These are phyloP conservation scores for Xyrauchen texanus DNA, from an alignment of 2,113 vertebrate genomes.

Conservation along the genomic window DNA sequence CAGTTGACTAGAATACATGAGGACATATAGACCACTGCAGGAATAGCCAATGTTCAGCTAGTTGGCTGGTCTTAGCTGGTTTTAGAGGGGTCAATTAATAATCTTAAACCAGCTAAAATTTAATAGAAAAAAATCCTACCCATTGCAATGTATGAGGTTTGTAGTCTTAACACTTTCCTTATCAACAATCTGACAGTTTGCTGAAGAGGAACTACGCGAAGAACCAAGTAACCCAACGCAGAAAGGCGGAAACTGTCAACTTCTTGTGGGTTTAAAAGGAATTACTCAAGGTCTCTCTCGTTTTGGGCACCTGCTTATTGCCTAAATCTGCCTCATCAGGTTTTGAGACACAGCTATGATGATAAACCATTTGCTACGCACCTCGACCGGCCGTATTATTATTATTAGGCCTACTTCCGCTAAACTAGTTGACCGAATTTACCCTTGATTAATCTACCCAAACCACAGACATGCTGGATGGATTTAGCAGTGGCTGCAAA, in stretches of 20 bases:
- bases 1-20: too few species aligned
- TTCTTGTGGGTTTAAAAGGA: too few species aligned
- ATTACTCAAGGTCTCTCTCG: too few species aligned
- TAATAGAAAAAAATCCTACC: too few species aligned
- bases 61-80: too few species aligned
- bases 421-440: background rate
- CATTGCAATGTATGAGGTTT: background rate
- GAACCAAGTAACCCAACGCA: background rate
- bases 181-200: background rate
- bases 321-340: too few species aligned
- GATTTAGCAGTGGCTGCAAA: constrained; percentile 13
- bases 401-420: background rate
- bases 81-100: too few species aligned
- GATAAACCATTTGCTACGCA: too few species aligned
- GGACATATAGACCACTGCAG: too few species aligned
- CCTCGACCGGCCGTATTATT: background rate
- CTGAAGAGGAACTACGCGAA: background rate
- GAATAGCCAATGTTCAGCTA: too few species aligned
- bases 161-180: background rate
- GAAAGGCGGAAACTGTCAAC: background rate
- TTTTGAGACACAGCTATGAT: background rate
- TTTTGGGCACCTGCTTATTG: too few species aligned
- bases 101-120: too few species aligned
- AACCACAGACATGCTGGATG: background rate
- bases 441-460: background rate